These are phyloP conservation scores for Anthoptus insignis DNA, from an alignment of 2,888 invertebrate species.

Conservation along the genomic window DNA sequence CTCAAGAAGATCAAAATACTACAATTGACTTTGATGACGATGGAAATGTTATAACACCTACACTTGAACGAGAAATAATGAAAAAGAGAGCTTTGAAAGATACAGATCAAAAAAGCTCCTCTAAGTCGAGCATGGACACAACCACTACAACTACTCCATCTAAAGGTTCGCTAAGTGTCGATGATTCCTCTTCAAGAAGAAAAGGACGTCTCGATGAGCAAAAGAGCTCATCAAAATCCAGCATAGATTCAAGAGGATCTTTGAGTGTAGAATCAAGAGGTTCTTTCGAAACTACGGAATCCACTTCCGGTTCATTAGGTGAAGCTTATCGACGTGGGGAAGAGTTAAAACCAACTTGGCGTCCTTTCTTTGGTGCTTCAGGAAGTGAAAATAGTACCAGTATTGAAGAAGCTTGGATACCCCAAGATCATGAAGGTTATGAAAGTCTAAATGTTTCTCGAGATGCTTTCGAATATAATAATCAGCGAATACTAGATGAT, in stretches of 20 bases:
- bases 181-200: slow-evolving; percentile 80
- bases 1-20: slow-evolving; percentile 84
- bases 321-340: slow-evolving; percentile 90
- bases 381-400: slow-evolving; percentile 95
- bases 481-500: slow-evolving; percentile 79
- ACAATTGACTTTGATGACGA: slow-evolving; percentile 84
- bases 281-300: slow-evolving; percentile 91
- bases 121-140: slow-evolving; percentile 87
- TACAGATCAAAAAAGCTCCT: slow-evolving; percentile 82
- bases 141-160: slow-evolving; percentile 82
- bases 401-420: slow-evolving; percentile 94
- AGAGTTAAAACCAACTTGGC: slow-evolving; percentile 93
- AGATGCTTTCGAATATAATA: slow-evolving; percentile 78
- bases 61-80: slow-evolving; percentile 75
- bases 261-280: slow-evolving; percentile 90
- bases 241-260: slow-evolving; percentile 88
- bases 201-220: slow-evolving; percentile 80
- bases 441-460: slow-evolving; percentile 84
- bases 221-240: slow-evolving; percentile 88
- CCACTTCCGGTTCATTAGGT: slow-evolving; percentile 92
- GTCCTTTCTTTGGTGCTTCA: slow-evolving; percentile 93
- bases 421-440: slow-evolving; percentile 90
- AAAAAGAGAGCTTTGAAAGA: slow-evolving; percentile 79
- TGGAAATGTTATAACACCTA: slow-evolving; percentile 81
- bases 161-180: slow-evolving; percentile 83